phyloP scores from a whole-genome alignment of 2,888 invertebrate species.

The Lepidochitona cinerea region DNA sequence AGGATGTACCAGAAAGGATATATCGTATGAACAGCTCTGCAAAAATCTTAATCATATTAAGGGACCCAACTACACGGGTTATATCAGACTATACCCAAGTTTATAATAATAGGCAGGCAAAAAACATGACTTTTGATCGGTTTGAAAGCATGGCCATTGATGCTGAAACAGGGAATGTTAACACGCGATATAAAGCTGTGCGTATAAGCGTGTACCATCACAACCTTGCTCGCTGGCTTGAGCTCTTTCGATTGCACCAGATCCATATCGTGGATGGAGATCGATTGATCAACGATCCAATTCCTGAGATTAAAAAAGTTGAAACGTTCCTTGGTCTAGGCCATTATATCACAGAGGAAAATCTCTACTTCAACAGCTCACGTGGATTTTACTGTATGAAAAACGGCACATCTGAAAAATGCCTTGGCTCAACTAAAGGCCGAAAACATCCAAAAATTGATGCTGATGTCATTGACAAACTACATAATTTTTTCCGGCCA shows the following conservation, averaged over 20 bases:
- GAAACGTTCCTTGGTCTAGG: constrained; percentile 65
- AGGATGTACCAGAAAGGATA: constrained; percentile 94
- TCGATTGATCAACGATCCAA: constrained; percentile 62
- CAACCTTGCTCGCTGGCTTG: constrained; percentile 92
- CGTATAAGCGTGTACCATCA: constrained; percentile 72
- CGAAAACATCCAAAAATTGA: constrained; percentile 89
- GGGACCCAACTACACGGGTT: constrained; percentile 95
- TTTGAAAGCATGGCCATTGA: constrained; percentile 71
- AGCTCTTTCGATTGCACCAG: constrained; percentile 91
- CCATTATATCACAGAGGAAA: constrained; percentile 74
- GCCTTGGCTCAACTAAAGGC: constrained; percentile 90
- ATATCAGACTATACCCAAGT: constrained; percentile 98
- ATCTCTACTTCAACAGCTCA: constrained; percentile 96
- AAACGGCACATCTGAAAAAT: constrained; percentile 78
- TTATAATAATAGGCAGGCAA: constrained; percentile 75
- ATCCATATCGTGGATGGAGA: constrained; percentile 88
- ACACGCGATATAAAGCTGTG: constrained; percentile 72
- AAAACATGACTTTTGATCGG: constrained; percentile 57
- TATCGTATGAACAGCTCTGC: constrained; percentile 94
- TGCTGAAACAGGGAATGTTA: constrained; percentile 66
- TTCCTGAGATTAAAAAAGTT: constrained; percentile 59
- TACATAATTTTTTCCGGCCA: constrained; percentile 58
- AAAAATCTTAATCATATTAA: constrained; percentile 89
- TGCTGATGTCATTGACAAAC: constrained; percentile 74
- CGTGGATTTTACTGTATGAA: constrained; percentile 92